Percentiles rank a stretch among this genome's conserved stretches.
Evolutionary conservation across 1,140 invertebrate genomes (phyloP).

Genomic region (Neodiprion pinetum): DNA sequence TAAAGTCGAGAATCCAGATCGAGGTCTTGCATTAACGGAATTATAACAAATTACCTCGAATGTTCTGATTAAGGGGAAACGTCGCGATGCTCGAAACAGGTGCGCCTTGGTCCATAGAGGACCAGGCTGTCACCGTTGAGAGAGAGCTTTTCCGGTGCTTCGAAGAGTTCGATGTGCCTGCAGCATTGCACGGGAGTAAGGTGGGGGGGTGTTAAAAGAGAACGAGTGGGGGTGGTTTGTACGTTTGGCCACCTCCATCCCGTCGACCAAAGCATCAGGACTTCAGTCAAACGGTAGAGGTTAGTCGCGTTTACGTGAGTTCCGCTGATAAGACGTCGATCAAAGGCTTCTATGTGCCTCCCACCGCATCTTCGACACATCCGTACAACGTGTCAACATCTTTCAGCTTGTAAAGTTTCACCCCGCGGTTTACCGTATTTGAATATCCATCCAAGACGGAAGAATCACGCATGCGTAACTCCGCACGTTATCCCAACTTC

Average conservation of each 20-base stretch:
- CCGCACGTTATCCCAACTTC: too few relatives aligned
- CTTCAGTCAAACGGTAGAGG: slow-evolving; percentile 49
- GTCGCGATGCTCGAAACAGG: slow-evolving; percentile 35
- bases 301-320: slow-evolving; percentile 14
- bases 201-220: slow-evolving; percentile 19
- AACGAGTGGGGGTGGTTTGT: slow-evolving; percentile 46
- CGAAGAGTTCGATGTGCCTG: slow-evolving; percentile 18
- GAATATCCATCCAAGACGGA: too few relatives aligned
- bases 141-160: slow-evolving; percentile 42
- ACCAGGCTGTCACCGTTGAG: slow-evolving; percentile 48
- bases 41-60: too few relatives aligned
- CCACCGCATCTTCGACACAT: neutral
- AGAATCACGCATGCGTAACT: too few relatives aligned
- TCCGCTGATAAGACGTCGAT: neutral
- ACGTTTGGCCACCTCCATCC: slow-evolving; percentile 55
- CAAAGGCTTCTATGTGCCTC: neutral
- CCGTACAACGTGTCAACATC: neutral
- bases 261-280: slow-evolving; percentile 50
- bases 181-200: slow-evolving; percentile 19
- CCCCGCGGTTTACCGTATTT: too few relatives aligned
- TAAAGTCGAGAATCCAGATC: too few relatives aligned
- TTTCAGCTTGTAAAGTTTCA: neutral
- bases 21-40: too few relatives aligned
- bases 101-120: slow-evolving; percentile 37
- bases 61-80: too few relatives aligned